Base-by-base conservation (phyloP, 2,113 vertebrate species). In the Solea solea region DNA sequence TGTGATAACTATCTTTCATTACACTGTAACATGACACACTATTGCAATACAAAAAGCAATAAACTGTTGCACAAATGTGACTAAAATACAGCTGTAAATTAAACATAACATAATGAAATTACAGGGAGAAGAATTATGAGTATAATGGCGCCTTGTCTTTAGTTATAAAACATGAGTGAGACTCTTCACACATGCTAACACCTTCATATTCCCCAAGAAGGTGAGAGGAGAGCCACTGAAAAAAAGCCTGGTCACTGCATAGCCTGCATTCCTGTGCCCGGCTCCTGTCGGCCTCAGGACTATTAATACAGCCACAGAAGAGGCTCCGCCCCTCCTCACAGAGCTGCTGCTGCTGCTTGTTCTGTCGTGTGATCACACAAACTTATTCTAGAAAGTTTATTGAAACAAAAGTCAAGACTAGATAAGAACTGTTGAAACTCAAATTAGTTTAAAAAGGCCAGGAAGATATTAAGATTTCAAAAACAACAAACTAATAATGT, bases 221-320 rank as follows among this genome's bases (percentile, higher is more conserved):
- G 90, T 92, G 90, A 76, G 71, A 73, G 82, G 76, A 86, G 82
- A 72, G 60, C 34, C 71, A 72, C 76, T 78, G 82, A 92, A 93
- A 91, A 72, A 90, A 72, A n/a, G 85, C 62, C 66, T 60, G 45
- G 84, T 92, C 90, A 92, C 88, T 84, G 74, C 86, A 94, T 92
- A 83, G 88, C 78, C 72, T 63, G 70, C 81, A 92, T 94, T 89
- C 87, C 87, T 76, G 68, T 42, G 71, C 81, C 60, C 81, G 87
- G 86, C 87, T 93, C 89, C 90, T 91, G 85, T 77, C 61, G 64
- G 86, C 88, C 86, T 74, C 71, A 28, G 46, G 79, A 87, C 92
- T 94, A 94, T 93, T 94, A 92, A 94, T 94, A 94, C 84, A 86
- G 76, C 46, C 42, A 10, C 74, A 77, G 80, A 84, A 68, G 87